These are phyloP conservation scores for Casuarius casuarius DNA, from an alignment of 2,113 vertebrate genomes.

Conservation along the genomic window DNA sequence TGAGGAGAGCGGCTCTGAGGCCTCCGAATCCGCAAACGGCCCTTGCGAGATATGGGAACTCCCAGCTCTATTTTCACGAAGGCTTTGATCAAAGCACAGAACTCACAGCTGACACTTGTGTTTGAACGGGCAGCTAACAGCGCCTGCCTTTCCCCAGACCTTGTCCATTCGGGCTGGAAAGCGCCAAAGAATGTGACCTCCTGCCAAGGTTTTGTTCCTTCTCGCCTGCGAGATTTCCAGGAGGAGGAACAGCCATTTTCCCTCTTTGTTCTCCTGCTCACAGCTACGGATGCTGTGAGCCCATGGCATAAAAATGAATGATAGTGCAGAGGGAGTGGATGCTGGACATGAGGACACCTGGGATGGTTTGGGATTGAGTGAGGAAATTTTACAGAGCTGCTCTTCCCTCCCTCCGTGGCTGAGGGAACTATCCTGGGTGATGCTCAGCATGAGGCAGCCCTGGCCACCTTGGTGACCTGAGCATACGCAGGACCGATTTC, in stretches of 20 bases:
- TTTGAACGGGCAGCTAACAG: rapidly evolving
- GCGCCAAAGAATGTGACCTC: rapidly evolving
- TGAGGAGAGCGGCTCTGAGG: not conserved
- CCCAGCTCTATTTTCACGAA: not conserved
- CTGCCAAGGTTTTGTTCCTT: not conserved
- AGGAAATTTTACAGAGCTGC: rapidly evolving
- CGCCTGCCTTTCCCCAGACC: rapidly evolving
- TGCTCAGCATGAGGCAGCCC: not conserved
- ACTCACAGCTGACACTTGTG: rapidly evolving
- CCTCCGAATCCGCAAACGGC: not conserved
- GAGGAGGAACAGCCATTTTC: not conserved
- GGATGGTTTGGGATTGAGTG: rapidly evolving
- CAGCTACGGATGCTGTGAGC: rapidly evolving
- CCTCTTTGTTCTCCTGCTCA: not conserved
- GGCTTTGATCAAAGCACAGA: not conserved
- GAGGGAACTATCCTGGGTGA: too few species aligned
- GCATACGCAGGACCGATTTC: rapidly evolving
- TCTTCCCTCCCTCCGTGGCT: not conserved
- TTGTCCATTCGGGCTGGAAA: rapidly evolving
- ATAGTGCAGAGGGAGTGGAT: rapidly evolving
- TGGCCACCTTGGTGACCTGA: not conserved
- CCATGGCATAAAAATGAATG: rapidly evolving
- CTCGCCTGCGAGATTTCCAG: rapidly evolving
- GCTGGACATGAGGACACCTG: rapidly evolving
- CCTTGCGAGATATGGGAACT: not conserved